phyloP scores from a whole-genome alignment of 2,113 vertebrate species.

The Calyptomena viridis region DNA sequence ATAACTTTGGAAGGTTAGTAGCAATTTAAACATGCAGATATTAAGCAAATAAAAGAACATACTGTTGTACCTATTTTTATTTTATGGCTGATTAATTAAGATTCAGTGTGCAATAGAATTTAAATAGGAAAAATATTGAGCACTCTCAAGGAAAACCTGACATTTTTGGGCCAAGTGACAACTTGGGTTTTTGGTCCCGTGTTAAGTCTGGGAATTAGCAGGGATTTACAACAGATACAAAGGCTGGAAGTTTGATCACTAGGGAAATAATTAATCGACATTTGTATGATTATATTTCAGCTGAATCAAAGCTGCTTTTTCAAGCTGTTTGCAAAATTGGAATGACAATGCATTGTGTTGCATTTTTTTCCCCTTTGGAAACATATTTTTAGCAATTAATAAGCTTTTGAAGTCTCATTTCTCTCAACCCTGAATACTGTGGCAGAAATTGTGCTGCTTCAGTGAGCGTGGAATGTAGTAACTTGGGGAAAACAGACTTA shows the following conservation, averaged over 20 bases:
- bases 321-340: neutral
- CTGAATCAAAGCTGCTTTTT: slow-evolving; percentile 3
- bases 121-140: neutral
- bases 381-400: slow-evolving; percentile 36
- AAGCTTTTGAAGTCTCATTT: slow-evolving; percentile 35
- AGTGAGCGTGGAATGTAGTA: neutral
- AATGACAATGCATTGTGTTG: neutral
- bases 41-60: neutral
- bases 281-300: neutral
- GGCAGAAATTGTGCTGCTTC: slow-evolving; percentile 1
- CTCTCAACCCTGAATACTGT: neutral
- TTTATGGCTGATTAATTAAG: neutral
- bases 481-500: neutral
- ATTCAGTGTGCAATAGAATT: neutral
- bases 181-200: neutral
- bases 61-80: neutral
- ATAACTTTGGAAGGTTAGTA: neutral
- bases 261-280: slow-evolving; percentile 11
- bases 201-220: neutral
- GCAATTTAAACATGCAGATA: neutral
- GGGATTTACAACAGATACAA: neutral
- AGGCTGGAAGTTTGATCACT: neutral
- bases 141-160: neutral
- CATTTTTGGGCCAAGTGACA: neutral
- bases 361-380: slow-evolving; percentile 22